These are phyloP conservation scores for Phymorhynchus buccinoides DNA, from an alignment of 1,140 invertebrate genomes.

Conservation along the genomic window DNA sequence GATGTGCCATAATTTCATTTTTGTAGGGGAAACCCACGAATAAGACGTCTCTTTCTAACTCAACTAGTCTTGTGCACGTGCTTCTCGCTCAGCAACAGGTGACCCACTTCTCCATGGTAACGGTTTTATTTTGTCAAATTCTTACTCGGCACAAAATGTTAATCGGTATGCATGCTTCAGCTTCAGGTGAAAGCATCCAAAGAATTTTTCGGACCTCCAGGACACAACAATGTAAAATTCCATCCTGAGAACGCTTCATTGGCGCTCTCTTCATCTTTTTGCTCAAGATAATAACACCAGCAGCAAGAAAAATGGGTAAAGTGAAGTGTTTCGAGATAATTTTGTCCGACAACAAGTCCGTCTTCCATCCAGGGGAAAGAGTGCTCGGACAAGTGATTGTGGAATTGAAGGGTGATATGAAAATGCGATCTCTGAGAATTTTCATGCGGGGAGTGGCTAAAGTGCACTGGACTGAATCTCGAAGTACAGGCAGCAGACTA, in stretches of 20 bases:
- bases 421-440: conserved; percentile 74
- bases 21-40: too few species aligned
- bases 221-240: conserved; percentile 26
- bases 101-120: conserved; percentile 8
- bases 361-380: conserved; percentile 74
- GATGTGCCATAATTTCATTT: too few species aligned
- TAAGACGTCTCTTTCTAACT: too few species aligned
- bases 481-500: conserved; percentile 74
- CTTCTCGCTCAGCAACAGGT: conserved; percentile 22
- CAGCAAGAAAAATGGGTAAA: conserved; percentile 72
- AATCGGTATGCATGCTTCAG: not conserved
- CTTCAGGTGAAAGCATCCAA: conserved; percentile 16
- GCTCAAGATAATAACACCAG: not conserved
- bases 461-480: conserved; percentile 76
- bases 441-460: conserved; percentile 75
- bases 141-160: conserved; percentile 40
- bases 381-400: conserved; percentile 74
- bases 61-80: not conserved
- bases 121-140: conserved; percentile 45
- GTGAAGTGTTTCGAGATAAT: conserved; percentile 75
- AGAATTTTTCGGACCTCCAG: conserved; percentile 36
- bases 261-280: not conserved
- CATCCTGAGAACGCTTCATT: not conserved
- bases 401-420: conserved; percentile 75
- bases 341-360: conserved; percentile 72